Evolutionary conservation across 2,888 invertebrate genomes (phyloP).

Genomic region (Cheilosia variabilis): DNA sequence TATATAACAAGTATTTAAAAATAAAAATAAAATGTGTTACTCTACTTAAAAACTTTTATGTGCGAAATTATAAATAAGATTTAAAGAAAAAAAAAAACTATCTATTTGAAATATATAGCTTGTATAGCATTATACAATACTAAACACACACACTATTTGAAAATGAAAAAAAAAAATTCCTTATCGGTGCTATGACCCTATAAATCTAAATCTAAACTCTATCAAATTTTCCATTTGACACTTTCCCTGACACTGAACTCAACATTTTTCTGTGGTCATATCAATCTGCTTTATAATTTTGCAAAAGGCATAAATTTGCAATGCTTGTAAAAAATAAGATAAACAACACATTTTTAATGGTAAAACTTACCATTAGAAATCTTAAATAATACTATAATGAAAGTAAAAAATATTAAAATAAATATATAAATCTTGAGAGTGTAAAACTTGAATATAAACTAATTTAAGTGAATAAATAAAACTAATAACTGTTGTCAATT

Average conservation of each 20-base stretch:
- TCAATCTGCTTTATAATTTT: constrained; percentile 24
- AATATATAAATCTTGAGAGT: constrained; percentile 5
- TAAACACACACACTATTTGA: constrained; percentile 4
- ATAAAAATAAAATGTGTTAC: constrained; percentile 37
- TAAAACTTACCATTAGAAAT: constrained; percentile 1
- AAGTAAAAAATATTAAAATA: not conserved
- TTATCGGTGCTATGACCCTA: constrained; percentile 57
- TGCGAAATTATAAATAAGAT: constrained; percentile 26
- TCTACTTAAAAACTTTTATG: constrained; percentile 57
- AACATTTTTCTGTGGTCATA: constrained; percentile 35
- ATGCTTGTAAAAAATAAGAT: constrained; percentile 25
- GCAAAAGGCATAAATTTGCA: constrained; percentile 1
- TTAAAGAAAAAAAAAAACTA: not conserved
- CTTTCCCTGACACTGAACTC: not conserved
- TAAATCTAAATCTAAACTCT: not conserved
- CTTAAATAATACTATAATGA: constrained; percentile 1
- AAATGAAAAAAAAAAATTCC: constrained; percentile 1
- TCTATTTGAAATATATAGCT: not conserved
- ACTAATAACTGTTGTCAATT: constrained; percentile 68
- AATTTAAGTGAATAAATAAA: constrained; percentile 59
- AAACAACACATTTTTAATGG: constrained; percentile 16
- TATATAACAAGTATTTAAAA: constrained; percentile 1
- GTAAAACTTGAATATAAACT: constrained; percentile 41
- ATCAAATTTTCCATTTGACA: not conserved
- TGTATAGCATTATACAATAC: not conserved